Percentiles rank a stretch among this genome's conserved stretches.
phyloP scores from a whole-genome alignment of 2,888 invertebrate genomes.

The Arctia plantaginis region DNA sequence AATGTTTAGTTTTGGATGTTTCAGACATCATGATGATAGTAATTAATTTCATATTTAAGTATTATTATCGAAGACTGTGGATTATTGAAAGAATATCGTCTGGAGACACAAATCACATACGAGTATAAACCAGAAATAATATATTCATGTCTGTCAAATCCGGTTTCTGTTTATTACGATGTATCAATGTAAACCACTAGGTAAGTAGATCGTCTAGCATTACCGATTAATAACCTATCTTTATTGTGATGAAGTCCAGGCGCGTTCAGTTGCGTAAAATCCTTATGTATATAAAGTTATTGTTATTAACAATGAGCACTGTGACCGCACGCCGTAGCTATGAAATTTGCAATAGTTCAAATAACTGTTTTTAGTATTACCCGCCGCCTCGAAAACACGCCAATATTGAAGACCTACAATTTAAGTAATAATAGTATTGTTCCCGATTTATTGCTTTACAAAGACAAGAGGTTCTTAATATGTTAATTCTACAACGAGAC shows the following conservation, averaged over 20 bases:
- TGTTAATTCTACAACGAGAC: background rate
- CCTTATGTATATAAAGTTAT: constrained; percentile 45
- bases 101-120: background rate
- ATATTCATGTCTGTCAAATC: background rate
- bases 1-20: background rate
- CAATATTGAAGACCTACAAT: constrained; percentile 32
- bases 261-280: constrained; percentile 46
- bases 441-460: constrained; percentile 31
- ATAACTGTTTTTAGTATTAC: constrained; percentile 50
- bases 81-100: background rate
- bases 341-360: constrained; percentile 52
- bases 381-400: constrained; percentile 22
- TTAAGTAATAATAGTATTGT: constrained; percentile 40
- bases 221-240: constrained; percentile 31
- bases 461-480: constrained; percentile 1
- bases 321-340: constrained; percentile 46
- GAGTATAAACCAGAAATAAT: background rate
- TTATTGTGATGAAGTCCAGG: constrained; percentile 30
- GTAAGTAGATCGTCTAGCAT: constrained; percentile 33
- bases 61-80: background rate
- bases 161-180: background rate
- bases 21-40: background rate
- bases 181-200: constrained; percentile 14
- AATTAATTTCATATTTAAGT: background rate
- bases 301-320: constrained; percentile 60